These are phyloP conservation scores for Heterocephalus glaber DNA, from an alignment of 2,113 vertebrate species.

Conservation along the genomic window DNA sequence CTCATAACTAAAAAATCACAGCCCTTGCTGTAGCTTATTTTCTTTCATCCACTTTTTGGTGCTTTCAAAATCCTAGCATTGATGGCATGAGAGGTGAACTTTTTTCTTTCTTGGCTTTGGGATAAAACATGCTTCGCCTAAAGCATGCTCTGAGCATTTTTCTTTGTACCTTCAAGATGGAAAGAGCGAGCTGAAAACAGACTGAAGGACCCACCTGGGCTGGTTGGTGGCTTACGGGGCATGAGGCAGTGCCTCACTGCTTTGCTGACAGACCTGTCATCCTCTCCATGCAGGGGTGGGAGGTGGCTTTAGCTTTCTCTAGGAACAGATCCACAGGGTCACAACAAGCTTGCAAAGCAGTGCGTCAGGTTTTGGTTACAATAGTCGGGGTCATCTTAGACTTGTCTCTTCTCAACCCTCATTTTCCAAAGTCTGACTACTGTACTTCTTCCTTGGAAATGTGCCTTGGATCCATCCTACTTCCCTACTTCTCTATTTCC, in stretches of 20 bases:
- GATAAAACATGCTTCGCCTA: conserved; percentile 56
- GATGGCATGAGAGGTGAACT: conserved; percentile 41
- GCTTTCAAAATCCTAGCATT: conserved; percentile 58
- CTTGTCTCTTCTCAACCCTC: neutral
- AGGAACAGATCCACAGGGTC: neutral
- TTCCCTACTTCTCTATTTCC: neutral
- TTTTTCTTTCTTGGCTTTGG: conserved; percentile 42
- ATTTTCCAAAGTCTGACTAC: neutral
- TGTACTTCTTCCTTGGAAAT: conserved; percentile 5
- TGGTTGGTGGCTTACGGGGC: neutral
- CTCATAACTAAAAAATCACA: conserved; percentile 57
- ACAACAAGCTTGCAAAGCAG: neutral
- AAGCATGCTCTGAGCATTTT: conserved; percentile 61
- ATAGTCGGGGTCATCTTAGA: neutral
- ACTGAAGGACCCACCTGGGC: neutral
- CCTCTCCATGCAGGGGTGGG: neutral
- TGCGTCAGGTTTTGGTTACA: neutral
- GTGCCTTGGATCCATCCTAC: neutral
- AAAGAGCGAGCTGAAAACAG: conserved; percentile 39
- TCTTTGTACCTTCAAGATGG: conserved; percentile 60
- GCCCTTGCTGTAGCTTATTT: neutral
- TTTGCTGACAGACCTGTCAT: neutral
- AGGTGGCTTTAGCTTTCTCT: neutral
- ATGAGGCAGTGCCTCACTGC: neutral
- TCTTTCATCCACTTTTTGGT: conserved; percentile 59